Evolutionary conservation across 2,797 vertebrate genomes (phyloP).

Genomic region (Halcyon leucocephala): DNA sequence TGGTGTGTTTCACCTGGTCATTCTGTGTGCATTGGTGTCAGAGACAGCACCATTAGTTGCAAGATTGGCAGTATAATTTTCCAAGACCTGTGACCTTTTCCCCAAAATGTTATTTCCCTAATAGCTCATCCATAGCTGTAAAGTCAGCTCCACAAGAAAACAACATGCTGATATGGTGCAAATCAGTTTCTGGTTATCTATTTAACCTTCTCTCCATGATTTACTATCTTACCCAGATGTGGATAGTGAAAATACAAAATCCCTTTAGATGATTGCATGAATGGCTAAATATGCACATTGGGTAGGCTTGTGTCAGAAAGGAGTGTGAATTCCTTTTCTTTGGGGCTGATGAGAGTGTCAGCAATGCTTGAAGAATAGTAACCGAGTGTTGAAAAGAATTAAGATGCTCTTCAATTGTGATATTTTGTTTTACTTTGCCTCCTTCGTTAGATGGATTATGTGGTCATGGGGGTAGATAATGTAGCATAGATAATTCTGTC

Average conservation of each 20-base stretch:
- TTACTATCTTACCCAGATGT: neutral
- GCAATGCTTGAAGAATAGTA: neutral
- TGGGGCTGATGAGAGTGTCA: neutral
- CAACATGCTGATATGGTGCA: accelerated
- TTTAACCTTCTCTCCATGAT: neutral
- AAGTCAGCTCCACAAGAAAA: neutral
- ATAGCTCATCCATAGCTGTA: neutral
- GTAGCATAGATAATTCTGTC: neutral
- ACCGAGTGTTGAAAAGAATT: slow-evolving; percentile 17
- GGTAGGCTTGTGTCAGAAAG: neutral
- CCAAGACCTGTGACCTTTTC: neutral
- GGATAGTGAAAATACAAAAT: neutral
- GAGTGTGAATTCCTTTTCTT: neutral
- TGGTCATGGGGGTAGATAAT: neutral
- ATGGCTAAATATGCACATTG: neutral
- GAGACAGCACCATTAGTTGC: neutral
- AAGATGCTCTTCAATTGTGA: neutral
- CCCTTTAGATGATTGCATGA: neutral
- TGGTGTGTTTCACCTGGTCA: neutral
- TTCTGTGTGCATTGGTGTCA: neutral
- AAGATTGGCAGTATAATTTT: accelerated
- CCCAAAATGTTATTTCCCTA: neutral
- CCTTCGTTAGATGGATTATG: neutral
- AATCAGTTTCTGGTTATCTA: neutral
- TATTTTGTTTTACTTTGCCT: neutral